Base-by-base conservation (phyloP, 2,888 invertebrate genomes). In the Exocentrus adspersus region DNA sequence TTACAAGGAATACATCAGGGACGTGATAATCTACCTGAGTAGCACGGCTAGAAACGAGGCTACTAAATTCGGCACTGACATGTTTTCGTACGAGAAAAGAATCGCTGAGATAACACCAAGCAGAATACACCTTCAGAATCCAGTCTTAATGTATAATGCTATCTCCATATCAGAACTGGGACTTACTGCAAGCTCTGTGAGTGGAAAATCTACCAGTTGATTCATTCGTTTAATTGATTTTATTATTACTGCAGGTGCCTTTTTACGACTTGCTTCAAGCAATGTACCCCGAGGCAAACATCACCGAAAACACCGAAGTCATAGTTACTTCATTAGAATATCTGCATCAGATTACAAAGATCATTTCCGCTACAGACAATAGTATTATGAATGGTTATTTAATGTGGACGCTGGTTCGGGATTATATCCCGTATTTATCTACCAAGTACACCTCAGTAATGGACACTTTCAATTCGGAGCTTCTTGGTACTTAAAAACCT, bases 381-480 rank as follows among this genome's bases (percentile, higher is more conserved):
- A 76, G 85, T 60, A 84, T 84, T 9, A 75, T 87, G 70, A 88
- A 88, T 77, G 86, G 87, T 73, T 89, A 87, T 75, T 75, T 87
- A 63, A 86, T 87, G 69, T 88, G 88, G 88, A 84, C 84, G 20
- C 77, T 88, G 41, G 84, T 86, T 1, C 79, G 83, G 20, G 80
- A 82, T 45, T 88, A 87, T 75, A 76, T 86, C 12, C 86, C 86
- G 1, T 87, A 86, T 70, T 78, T 89, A 60, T 85, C 86, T 1
- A 79, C 82, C 67, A 80, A 82, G 5, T 79, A 75, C 51, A 78
- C 79, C 14, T 70, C 76, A 1, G 74, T 77, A 9, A 37, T 79
- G 50, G 71, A 79, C 63, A 71, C 72, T 3, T 82, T 79, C 66
- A 72, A 75, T 54, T 58, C 71, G 5, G 76, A 80, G 69, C 64